Evolutionary conservation across 2,888 invertebrate species (phyloP).

Genomic region (Scaptomyza caliginosa): DNA sequence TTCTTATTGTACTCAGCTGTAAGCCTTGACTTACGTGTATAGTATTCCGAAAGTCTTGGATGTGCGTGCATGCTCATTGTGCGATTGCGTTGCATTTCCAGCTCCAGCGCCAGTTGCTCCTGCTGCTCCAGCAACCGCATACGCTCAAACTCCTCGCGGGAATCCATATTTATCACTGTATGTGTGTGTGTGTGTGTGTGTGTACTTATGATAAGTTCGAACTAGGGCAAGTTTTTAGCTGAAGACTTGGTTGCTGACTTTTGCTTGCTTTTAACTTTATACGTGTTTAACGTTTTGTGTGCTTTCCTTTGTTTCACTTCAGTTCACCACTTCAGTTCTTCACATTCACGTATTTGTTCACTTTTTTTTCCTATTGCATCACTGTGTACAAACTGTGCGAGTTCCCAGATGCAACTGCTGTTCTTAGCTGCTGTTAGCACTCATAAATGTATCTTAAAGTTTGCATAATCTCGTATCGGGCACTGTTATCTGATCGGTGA

Average conservation of each 20-base stretch:
- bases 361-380: constrained; percentile 51
- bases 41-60: constrained; percentile 79
- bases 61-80: constrained; percentile 55
- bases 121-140: constrained; percentile 30
- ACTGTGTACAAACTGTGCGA: constrained; percentile 18
- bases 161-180: constrained; percentile 31
- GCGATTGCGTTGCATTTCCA: constrained; percentile 41
- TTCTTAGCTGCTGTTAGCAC: constrained; percentile 11
- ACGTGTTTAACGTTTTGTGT: constrained; percentile 11
- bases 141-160: constrained; percentile 44
- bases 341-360: no score
- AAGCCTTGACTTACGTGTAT: constrained; percentile 69
- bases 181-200: constrained; percentile 3
- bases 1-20: background rate
- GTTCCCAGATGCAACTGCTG: constrained; percentile 21
- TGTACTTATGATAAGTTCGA: constrained; percentile 48
- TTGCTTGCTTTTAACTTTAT: constrained; percentile 15
- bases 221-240: constrained; percentile 52
- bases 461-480: constrained; percentile 28
- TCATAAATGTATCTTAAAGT: constrained; percentile 37
- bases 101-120: constrained; percentile 30
- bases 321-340: constrained; percentile 41
- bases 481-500: constrained; percentile 17
- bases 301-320: constrained; percentile 30
- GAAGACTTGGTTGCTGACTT: constrained; percentile 18